phyloP scores from a whole-genome alignment of 2,888 invertebrate species.

The Glyphotaelius pellucidus region DNA sequence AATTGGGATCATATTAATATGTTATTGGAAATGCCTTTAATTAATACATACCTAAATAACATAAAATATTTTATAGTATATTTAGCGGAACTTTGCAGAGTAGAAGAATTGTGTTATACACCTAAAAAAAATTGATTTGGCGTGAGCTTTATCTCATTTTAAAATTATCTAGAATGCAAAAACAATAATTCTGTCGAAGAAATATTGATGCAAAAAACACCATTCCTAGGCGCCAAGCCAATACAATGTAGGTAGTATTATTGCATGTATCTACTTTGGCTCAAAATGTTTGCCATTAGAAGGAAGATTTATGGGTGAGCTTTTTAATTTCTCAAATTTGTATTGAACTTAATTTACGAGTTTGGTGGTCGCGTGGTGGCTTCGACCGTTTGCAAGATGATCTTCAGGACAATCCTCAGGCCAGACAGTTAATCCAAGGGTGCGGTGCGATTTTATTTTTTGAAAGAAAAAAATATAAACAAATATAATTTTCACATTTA shows the following conservation, averaged over 20 bases:
- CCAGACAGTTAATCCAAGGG: neutral
- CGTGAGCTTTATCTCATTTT: no score
- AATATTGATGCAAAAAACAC: neutral
- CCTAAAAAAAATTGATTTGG: no score
- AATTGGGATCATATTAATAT: no score
- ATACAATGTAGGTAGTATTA: neutral
- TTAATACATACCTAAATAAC: no score
- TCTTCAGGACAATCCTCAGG: neutral
- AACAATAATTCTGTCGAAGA: neutral
- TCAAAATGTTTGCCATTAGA: slow-evolving; percentile 38
- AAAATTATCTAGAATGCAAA: no score
- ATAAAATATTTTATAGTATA: no score
- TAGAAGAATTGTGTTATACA: no score
- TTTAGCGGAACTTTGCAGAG: no score
- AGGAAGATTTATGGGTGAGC: neutral
- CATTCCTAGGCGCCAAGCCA: neutral
- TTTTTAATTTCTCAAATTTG: neutral
- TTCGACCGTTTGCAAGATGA: neutral
- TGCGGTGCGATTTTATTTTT: no score
- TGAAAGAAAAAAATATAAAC: no score
- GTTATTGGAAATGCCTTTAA: no score
- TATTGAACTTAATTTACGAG: neutral
- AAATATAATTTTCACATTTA: no score
- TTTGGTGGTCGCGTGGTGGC: neutral
- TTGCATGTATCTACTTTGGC: neutral